Base-by-base conservation (phyloP, 2,797 vertebrate species). In the Gallinago nigripennis region DNA sequence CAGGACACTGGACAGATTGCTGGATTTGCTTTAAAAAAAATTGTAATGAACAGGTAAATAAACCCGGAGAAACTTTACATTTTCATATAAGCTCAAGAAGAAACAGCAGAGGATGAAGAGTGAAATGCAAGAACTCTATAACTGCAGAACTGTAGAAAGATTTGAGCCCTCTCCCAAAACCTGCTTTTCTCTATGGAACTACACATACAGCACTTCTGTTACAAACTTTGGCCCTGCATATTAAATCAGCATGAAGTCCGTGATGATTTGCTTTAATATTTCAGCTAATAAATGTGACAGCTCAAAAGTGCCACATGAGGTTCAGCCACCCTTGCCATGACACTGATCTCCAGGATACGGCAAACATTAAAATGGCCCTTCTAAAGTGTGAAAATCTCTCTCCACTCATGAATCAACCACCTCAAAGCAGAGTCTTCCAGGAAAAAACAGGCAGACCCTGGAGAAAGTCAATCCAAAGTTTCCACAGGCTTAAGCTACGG, bases 311-410 rank as follows among this genome's bases (percentile, higher is more conserved):
- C 39, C 64, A 72, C 31, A 65, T 0, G 0, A 39, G 30, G 56
- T 63, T 93, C 51, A 84, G 24, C 24, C 46, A 84, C 4, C 15
- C 57, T 58, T 81, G 70, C 24, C 33, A 72, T 0, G 9, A 17
- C 18, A 72, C 6, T 6, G 3, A 0, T 24, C 30, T 66, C 65
- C 27, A 63, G 20, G 21, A 77, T 28, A 58, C 0, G 0, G 35
- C 8, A 88, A 83, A 81, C 21, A 79, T 16, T 65, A 72, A 91
- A 80, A 76, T 54, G 12, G 17, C 0, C 0, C 11, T 86, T 60
- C 57, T 45, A 1, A 65, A 92, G 15, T 30, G 12, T 39, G 13
- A 69, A 86, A 91, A 82, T 46, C 31, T 84, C 43, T 50, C 27
- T 33, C 24, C 45, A 16, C 8, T 60, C 16, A 39, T 16, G 11